These are phyloP conservation scores for Pipistrellus nathusii DNA, from an alignment of 2,797 vertebrate species.

Conservation along the genomic window DNA sequence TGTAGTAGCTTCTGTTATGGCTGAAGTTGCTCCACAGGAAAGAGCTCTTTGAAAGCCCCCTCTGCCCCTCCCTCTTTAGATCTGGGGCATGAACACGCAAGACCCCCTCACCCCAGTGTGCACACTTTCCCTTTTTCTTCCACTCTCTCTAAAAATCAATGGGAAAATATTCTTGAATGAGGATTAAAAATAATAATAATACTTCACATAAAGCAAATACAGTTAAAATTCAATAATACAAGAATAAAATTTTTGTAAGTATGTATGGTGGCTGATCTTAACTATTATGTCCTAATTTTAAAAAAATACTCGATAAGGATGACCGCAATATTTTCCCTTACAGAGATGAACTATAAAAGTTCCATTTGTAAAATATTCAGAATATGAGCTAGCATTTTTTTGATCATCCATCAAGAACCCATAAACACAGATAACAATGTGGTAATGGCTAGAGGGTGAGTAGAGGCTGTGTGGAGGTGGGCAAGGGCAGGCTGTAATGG, in stretches of 20 bases:
- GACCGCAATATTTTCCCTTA: background rate
- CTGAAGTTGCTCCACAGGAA: background rate
- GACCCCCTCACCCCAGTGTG: background rate
- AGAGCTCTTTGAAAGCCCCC: background rate
- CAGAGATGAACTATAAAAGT: slow-evolving; percentile 1
- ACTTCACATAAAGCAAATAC: no score
- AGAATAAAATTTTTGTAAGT: background rate
- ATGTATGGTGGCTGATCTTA: background rate
- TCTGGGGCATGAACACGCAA: background rate
- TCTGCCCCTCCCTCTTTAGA: background rate
- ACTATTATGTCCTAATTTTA: background rate
- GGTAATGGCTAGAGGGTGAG: background rate
- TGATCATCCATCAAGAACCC: background rate
- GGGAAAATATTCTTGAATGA: no score
- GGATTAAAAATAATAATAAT: no score
- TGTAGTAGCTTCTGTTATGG: background rate
- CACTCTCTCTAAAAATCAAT: no score
- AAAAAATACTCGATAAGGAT: background rate
- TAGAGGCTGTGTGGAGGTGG: background rate
- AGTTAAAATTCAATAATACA: background rate
- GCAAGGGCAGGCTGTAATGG: background rate
- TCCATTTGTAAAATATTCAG: background rate
- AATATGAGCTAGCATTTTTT: background rate
- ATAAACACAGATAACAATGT: background rate
- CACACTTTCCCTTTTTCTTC: no score